Percentiles rank a stretch among this genome's conserved stretches.
phyloP scores from a whole-genome alignment of 23 tunicate genomes.

The Ascidia mentula region DNA sequence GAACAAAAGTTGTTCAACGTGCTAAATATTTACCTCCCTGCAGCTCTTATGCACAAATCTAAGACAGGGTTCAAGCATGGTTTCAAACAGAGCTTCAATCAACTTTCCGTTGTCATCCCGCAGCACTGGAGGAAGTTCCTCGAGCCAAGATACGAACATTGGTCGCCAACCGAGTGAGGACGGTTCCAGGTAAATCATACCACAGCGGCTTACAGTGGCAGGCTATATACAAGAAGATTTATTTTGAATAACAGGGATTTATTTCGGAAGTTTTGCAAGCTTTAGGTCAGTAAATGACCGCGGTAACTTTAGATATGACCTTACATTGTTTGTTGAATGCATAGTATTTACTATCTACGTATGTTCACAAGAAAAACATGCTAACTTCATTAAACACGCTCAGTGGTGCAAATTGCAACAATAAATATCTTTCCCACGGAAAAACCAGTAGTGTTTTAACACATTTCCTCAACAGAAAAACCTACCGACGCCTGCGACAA shows the following conservation, averaged over 20 bases:
- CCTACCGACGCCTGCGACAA: conserved; percentile 90
- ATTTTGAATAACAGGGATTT: neutral
- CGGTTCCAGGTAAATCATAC: conserved; percentile 98
- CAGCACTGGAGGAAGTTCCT: conserved; percentile 61
- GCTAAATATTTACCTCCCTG: conserved; percentile 92
- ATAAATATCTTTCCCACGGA: too few relatives aligned
- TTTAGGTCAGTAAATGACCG: too few relatives aligned
- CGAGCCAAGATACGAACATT: conserved; percentile 92
- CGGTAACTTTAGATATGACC: too few relatives aligned
- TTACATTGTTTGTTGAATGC: too few relatives aligned
- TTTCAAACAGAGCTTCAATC: conserved; percentile 80
- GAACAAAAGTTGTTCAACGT: too few relatives aligned
- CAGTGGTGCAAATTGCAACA: too few relatives aligned
- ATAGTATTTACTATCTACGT: too few relatives aligned
- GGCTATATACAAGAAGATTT: conserved; percentile 53
- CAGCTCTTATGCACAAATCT: conserved; percentile 82
- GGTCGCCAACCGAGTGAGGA: conserved; percentile 94
- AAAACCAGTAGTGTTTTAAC: too few relatives aligned
- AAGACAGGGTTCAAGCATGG: conserved; percentile 68
- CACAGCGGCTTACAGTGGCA: conserved; percentile 98
- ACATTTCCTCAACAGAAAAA: too few relatives aligned
- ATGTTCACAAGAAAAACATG: too few relatives aligned
- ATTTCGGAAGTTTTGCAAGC: too few relatives aligned
- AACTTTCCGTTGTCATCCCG: conserved; percentile 61
- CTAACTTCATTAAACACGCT: too few relatives aligned